phyloP scores from a whole-genome alignment of 2,113 vertebrate genomes.

The Rhabdomys dilectus region DNA sequence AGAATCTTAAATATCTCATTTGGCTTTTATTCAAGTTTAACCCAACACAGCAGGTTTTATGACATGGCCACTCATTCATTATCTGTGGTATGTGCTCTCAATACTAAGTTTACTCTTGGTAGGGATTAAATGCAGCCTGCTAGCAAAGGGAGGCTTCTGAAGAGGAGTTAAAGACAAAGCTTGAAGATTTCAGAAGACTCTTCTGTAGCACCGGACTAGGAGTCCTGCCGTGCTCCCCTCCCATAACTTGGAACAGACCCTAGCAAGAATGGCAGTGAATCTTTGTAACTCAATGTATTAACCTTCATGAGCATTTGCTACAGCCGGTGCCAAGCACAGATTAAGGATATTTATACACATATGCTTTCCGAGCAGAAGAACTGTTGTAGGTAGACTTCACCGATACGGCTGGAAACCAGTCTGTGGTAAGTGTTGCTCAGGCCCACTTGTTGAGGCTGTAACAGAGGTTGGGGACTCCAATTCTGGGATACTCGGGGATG shows the following conservation, averaged over 20 bases:
- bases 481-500: not conserved
- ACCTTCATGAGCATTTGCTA: not conserved
- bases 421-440: not conserved
- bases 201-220: not conserved
- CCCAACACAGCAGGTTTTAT: constrained; percentile 23
- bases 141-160: not conserved
- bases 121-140: not conserved
- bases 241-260: not conserved
- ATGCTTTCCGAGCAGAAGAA: constrained; percentile 42
- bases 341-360: not conserved
- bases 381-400: not conserved
- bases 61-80: not conserved
- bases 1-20: not conserved
- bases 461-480: not conserved
- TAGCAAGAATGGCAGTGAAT: not conserved
- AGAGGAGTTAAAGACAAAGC: not conserved
- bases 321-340: not conserved
- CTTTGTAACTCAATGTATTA: not conserved
- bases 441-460: not conserved
- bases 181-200: not conserved
- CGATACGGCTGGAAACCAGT: not conserved
- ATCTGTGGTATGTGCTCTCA: not conserved
- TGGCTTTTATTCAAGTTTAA: constrained; percentile 8
- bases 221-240: not conserved
- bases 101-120: not conserved